Conservation (phyloP, 2,797 vertebrate genomes). For the Falco columbarius region DNA sequence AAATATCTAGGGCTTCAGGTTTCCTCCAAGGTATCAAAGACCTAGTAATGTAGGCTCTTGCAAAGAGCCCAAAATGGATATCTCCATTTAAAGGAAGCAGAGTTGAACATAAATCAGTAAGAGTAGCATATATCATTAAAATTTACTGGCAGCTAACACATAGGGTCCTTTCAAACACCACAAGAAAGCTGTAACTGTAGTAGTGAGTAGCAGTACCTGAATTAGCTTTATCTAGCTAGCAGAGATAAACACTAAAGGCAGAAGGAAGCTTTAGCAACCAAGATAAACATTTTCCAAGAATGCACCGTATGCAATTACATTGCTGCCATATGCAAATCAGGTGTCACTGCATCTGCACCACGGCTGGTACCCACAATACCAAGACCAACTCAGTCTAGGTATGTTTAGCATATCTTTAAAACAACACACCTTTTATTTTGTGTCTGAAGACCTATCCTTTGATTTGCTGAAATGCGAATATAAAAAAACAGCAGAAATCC, state of each 20-base stretch:
- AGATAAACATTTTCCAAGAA: background rate
- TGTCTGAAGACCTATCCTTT: constrained; percentile 29
- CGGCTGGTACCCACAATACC: background rate
- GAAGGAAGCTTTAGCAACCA: background rate
- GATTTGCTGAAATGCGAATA: background rate
- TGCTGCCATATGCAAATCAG: background rate
- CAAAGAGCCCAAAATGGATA: background rate
- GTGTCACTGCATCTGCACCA: background rate
- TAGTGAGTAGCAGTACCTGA: background rate
- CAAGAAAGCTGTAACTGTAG: background rate
- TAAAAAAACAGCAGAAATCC: constrained; percentile 21
- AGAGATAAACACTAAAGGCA: background rate
- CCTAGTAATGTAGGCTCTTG: fast-evolving
- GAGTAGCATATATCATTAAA: background rate
- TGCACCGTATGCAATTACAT: background rate
- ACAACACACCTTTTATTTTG: constrained; percentile 2
- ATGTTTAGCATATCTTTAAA: constrained; percentile 31
- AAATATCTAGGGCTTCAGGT: background rate
- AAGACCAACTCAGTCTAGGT: background rate
- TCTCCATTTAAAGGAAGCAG: background rate
- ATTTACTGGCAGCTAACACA: background rate
- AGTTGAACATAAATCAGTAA: background rate
- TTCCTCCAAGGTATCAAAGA: background rate
- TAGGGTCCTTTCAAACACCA: background rate
- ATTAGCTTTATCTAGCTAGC: background rate